These are phyloP conservation scores for Drosophila kambysellisi DNA, from an alignment of 2,888 invertebrate genomes.

Conservation along the genomic window DNA sequence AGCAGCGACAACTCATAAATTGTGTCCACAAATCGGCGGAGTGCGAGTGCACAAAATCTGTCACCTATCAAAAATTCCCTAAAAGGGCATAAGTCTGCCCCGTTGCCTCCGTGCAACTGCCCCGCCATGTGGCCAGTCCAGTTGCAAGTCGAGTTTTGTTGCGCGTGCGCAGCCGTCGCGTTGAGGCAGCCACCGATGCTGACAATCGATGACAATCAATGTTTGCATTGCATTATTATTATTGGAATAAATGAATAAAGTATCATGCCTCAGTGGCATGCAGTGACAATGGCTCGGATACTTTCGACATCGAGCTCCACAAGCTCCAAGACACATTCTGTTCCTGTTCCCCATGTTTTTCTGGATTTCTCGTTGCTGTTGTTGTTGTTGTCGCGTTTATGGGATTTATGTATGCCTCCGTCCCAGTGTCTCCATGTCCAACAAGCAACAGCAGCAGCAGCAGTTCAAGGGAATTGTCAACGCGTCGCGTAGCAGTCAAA, in stretches of 20 bases:
- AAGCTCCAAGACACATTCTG: constrained; percentile 30
- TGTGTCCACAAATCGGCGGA: constrained; percentile 66
- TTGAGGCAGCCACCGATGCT: constrained; percentile 53
- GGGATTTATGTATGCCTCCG: constrained; percentile 67
- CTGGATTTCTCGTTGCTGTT: constrained; percentile 6
- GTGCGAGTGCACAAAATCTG: constrained; percentile 77
- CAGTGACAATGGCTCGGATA: constrained; percentile 81
- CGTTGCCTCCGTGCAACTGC: neutral
- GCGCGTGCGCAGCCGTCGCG: constrained; percentile 67
- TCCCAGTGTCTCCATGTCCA: constrained; percentile 9
- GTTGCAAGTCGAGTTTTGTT: constrained; percentile 27
- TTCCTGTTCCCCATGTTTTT: constrained; percentile 45
- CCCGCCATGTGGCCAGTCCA: constrained; percentile 1
- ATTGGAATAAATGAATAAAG: constrained; percentile 84
- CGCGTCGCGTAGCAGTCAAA: constrained; percentile 78
- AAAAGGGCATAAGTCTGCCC: constrained; percentile 81
- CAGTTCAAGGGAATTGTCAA: constrained; percentile 82
- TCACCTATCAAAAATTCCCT: constrained; percentile 84
- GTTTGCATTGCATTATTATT: constrained; percentile 84
- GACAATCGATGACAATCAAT: constrained; percentile 84
- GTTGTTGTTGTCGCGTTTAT: constrained; percentile 35
- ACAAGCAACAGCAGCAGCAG: constrained; percentile 8
- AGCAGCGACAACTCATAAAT: constrained; percentile 81
- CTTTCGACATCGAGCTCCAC: constrained; percentile 36
- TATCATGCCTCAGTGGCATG: constrained; percentile 73